Percentiles rank a stretch among this genome's conserved stretches.
Evolutionary conservation across 2,113 vertebrate species (phyloP).

Genomic region (Danionella cerebrum): DNA sequence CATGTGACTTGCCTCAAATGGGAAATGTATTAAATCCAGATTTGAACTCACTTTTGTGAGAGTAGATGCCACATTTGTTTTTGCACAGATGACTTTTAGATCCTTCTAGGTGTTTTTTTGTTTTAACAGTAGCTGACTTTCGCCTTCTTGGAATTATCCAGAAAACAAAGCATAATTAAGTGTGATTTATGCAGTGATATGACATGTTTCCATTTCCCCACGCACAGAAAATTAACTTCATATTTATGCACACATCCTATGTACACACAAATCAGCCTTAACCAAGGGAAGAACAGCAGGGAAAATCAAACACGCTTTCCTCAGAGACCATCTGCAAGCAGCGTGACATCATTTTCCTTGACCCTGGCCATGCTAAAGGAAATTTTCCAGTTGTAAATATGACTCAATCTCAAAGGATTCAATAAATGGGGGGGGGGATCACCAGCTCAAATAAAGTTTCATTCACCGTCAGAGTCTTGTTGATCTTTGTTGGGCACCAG

Average conservation of each 20-base stretch:
- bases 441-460: too few species aligned
- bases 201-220: slow-evolving; percentile 48
- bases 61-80: slow-evolving; percentile 12
- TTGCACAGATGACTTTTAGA: slow-evolving; percentile 32
- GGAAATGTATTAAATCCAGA: slow-evolving; percentile 46
- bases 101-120: slow-evolving; percentile 29
- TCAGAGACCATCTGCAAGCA: not conserved
- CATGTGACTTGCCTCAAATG: slow-evolving; percentile 42
- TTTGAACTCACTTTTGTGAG: slow-evolving; percentile 32
- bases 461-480: slow-evolving; percentile 81
- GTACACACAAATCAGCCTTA: slow-evolving; percentile 31
- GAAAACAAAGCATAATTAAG: slow-evolving; percentile 50
- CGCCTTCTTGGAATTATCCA: slow-evolving; percentile 42
- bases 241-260: too few species aligned
- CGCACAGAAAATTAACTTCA: slow-evolving; percentile 51
- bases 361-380: not conserved
- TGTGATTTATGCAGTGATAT: slow-evolving; percentile 31
- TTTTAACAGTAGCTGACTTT: slow-evolving; percentile 4
- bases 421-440: too few species aligned
- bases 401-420: not conserved
- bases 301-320: slow-evolving; percentile 30
- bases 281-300: slow-evolving; percentile 36
- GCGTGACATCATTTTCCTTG: slow-evolving; percentile 15
- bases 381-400: not conserved
- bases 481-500: slow-evolving; percentile 84